phyloP scores from a whole-genome alignment of 2,113 vertebrate genomes.

The Melanostigma gelatinosum region DNA sequence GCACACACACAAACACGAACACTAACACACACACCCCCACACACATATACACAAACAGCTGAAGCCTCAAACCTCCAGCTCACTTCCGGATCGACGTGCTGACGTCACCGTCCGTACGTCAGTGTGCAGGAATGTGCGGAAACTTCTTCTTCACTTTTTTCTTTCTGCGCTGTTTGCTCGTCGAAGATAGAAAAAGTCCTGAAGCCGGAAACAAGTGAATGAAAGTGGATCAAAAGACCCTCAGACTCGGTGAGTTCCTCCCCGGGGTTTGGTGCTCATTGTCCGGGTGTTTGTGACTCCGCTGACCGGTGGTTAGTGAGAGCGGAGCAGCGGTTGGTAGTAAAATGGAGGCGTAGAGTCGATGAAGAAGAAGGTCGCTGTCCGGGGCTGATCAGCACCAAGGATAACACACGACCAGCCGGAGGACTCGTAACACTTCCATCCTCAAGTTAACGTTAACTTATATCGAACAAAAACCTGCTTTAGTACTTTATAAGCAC shows the following conservation, averaged over 20 bases:
- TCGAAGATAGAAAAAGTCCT: conserved; percentile 20
- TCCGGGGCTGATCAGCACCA: conserved; percentile 91
- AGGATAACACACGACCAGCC: conserved; percentile 75
- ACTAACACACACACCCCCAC: not conserved
- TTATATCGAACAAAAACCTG: too few relatives aligned
- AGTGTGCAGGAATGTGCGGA: conserved; percentile 91
- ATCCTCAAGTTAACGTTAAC: too few relatives aligned
- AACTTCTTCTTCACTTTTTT: conserved; percentile 74
- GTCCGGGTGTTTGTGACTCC: not conserved
- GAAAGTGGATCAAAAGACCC: not conserved
- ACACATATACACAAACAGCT: not conserved
- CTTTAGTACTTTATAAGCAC: too few relatives aligned
- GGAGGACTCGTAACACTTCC: too few relatives aligned
- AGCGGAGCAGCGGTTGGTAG: conserved; percentile 42
- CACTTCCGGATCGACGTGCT: conserved; percentile 28
- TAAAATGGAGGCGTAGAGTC: conserved; percentile 76
- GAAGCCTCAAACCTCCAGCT: too few relatives aligned
- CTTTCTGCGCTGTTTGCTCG: conserved; percentile 31
- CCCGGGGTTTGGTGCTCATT: not conserved
- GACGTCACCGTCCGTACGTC: conserved; percentile 75
- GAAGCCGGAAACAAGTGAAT: not conserved
- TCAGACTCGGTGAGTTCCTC: conserved; percentile 38
- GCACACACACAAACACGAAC: not conserved
- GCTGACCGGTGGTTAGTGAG: not conserved
- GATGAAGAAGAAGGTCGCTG: conserved; percentile 84